Conservation (phyloP, 2,113 vertebrate species). For the Xyrauchen texanus region DNA sequence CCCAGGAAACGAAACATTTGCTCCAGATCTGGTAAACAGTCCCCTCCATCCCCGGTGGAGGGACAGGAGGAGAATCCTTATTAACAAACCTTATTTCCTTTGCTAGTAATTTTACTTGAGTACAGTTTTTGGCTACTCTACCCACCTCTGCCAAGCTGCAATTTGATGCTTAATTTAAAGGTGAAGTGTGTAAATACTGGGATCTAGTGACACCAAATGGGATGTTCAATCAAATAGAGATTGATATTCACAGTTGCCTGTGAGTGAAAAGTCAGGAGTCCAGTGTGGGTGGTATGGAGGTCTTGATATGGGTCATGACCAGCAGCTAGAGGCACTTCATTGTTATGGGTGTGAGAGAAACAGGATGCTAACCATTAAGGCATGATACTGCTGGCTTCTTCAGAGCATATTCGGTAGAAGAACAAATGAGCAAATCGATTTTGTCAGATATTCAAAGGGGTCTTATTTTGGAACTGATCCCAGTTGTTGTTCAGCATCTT, state of each 20-base stretch:
- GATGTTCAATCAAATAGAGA: too few relatives aligned
- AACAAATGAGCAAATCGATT: slow-evolving; percentile 23
- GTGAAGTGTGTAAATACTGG: too few relatives aligned
- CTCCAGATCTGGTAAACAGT: too few relatives aligned
- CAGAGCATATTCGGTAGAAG: background rate
- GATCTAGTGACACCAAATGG: too few relatives aligned
- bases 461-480: slow-evolving; percentile 1
- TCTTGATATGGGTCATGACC: slow-evolving; percentile 17
- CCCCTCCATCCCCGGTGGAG: too few relatives aligned
- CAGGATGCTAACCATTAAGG: background rate
- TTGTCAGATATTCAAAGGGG: slow-evolving; percentile 32
- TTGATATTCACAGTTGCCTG: background rate
- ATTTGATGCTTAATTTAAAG: too few relatives aligned
- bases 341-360: background rate
- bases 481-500: slow-evolving; percentile 16
- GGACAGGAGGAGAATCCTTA: too few relatives aligned
- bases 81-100: too few relatives aligned
- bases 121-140: too few relatives aligned
- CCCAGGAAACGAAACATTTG: too few relatives aligned
- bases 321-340: background rate
- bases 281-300: slow-evolving; percentile 20
- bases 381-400: background rate
- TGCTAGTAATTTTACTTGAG: too few relatives aligned
- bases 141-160: too few relatives aligned
- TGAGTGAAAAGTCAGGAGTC: slow-evolving; percentile 16